Evolutionary conservation across 2,888 invertebrate species (phyloP).

Genomic region (Pachydiplax longipennis): DNA sequence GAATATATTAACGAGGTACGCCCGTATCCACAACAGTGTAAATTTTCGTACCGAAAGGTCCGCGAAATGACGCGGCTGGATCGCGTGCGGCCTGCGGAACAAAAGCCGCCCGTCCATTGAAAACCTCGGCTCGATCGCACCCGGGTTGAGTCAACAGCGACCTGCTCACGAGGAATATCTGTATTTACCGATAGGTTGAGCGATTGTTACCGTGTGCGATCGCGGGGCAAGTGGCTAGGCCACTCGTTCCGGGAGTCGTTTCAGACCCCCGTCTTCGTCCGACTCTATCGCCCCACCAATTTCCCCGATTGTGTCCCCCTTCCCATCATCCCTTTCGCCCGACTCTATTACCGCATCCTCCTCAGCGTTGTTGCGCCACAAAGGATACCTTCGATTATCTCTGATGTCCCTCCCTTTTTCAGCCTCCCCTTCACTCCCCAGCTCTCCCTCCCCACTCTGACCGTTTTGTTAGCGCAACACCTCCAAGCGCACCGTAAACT

Average conservation of each 20-base stretch:
- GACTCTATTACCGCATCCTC: conserved; percentile 36
- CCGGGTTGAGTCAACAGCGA: neutral
- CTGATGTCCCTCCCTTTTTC: conserved; percentile 13
- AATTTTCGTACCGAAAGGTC: neutral
- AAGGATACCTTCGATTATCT: conserved; percentile 41
- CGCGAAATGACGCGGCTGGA: neutral
- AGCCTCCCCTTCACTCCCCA: neutral
- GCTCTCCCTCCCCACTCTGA: no score
- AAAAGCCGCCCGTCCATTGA: neutral
- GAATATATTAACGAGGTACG: neutral
- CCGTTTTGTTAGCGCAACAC: neutral
- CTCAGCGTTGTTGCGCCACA: conserved; percentile 23
- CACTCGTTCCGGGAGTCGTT: neutral
- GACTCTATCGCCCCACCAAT: neutral
- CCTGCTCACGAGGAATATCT: neutral
- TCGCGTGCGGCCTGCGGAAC: neutral
- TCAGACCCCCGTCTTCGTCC: neutral
- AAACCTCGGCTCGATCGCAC: neutral
- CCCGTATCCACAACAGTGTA: neutral
- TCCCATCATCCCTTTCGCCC: neutral
- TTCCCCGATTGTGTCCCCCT: neutral
- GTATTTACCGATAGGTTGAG: neutral
- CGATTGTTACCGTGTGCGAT: neutral
- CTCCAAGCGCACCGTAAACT: neutral
- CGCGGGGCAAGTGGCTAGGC: neutral